Percentiles rank a stretch among this genome's conserved stretches.
These are phyloP conservation scores for Ernsta delagoae DNA, from an alignment of 2,888 invertebrate species.

Conservation along the genomic window DNA sequence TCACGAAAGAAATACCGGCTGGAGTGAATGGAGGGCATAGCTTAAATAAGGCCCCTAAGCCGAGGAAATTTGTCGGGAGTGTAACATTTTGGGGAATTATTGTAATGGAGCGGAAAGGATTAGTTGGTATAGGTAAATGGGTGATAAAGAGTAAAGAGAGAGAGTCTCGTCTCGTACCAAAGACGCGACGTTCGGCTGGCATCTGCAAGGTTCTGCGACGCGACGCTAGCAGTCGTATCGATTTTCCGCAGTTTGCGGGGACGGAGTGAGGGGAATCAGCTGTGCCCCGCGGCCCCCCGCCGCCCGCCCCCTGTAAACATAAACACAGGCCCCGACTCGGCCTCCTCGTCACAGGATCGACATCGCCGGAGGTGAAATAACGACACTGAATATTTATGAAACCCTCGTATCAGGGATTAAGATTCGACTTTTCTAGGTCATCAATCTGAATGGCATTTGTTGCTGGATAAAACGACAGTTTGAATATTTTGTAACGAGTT, in stretches of 20 bases:
- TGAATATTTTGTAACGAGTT: constrained; percentile 41
- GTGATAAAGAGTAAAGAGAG: constrained; percentile 39
- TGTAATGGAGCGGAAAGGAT: constrained; percentile 43
- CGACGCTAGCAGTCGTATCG: constrained; percentile 67
- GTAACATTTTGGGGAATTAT: constrained; percentile 41
- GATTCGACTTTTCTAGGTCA: constrained; percentile 78
- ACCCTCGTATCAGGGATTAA: constrained; percentile 75
- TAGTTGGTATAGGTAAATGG: constrained; percentile 41
- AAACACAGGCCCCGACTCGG: constrained; percentile 69
- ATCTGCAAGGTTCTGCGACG: constrained; percentile 50
- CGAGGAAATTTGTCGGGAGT: constrained; percentile 36
- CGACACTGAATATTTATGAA: constrained; percentile 82
- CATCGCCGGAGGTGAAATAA: constrained; percentile 80
- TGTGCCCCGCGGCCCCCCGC: constrained; percentile 66
- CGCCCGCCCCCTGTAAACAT: constrained; percentile 76
- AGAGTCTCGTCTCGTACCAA: constrained; percentile 44
- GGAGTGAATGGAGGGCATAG: constrained; percentile 30
- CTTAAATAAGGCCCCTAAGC: constrained; percentile 33
- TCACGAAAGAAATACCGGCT: constrained; percentile 20
- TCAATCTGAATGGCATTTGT: constrained; percentile 62
- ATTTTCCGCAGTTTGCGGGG: constrained; percentile 72
- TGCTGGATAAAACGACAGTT: constrained; percentile 45
- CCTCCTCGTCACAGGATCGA: constrained; percentile 65
- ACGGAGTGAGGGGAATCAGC: constrained; percentile 62
- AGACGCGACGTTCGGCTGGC: constrained; percentile 48